A percentile compares a stretch with the other conserved stretches of the same genome.
Conservation (phyloP, 2,888 invertebrate species). For the Oscheius sp. region DNA sequence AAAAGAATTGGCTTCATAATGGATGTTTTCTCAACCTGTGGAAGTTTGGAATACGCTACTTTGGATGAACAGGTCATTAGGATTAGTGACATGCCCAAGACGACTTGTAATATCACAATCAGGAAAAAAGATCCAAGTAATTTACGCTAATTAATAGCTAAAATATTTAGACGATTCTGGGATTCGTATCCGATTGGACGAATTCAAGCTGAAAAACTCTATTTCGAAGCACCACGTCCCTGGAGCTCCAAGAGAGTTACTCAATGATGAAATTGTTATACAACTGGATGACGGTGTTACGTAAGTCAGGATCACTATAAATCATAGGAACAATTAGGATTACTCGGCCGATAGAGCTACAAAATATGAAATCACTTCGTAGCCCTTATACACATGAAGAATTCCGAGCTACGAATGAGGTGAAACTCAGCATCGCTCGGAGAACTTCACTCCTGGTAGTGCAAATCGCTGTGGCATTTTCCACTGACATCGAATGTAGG, state of each 20-base stretch:
- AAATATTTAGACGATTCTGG: slow-evolving; percentile 20
- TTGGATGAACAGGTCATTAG: slow-evolving; percentile 30
- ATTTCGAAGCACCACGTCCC: slow-evolving; percentile 10
- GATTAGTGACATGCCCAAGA: slow-evolving; percentile 6
- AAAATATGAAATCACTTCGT: neutral
- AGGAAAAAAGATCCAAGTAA: slow-evolving; percentile 43
- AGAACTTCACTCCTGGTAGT: neutral
- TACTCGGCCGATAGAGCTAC: slow-evolving; percentile 3
- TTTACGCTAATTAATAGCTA: neutral
- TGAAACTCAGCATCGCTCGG: slow-evolving; percentile 29
- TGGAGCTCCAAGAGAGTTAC: neutral
- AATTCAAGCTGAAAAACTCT: neutral
- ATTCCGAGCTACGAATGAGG: slow-evolving; percentile 33
- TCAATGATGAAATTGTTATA: slow-evolving; percentile 9
- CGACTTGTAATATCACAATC: slow-evolving; percentile 46
- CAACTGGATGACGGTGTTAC: neutral
- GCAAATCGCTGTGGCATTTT: slow-evolving; percentile 32
- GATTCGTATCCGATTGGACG: slow-evolving; percentile 19
- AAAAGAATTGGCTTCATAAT: slow-evolving; percentile 60
- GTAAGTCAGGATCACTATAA: too few species aligned
- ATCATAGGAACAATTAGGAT: too few species aligned
- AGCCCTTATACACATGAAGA: slow-evolving; percentile 31
- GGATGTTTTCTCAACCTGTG: slow-evolving; percentile 57
- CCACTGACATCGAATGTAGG: slow-evolving; percentile 38
- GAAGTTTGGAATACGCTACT: slow-evolving; percentile 62